Evolutionary conservation across 23 tunicate genomes (phyloP).

Genomic region (Halocynthia roretzi): DNA sequence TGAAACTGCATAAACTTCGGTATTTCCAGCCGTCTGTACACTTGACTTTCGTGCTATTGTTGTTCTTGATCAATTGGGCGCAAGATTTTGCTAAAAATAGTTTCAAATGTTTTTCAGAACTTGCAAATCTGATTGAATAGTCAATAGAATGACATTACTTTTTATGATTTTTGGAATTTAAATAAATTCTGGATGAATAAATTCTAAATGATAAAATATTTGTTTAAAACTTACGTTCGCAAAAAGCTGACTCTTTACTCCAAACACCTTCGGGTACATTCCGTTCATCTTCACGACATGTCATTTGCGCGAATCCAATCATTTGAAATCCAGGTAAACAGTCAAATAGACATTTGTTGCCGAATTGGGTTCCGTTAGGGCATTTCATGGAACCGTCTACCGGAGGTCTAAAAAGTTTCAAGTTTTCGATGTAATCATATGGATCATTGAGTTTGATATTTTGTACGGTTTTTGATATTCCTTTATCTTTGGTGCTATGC

Average conservation of each 20-base stretch:
- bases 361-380: background rate
- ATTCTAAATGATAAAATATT: background rate
- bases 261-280: conserved; percentile 3
- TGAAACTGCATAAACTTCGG: conserved; percentile 7
- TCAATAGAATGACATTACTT: too few relatives aligned
- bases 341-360: background rate
- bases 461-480: too few relatives aligned
- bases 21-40: conserved; percentile 23
- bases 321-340: conserved; percentile 10
- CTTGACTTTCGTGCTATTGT: conserved; percentile 1
- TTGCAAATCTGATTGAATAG: too few relatives aligned
- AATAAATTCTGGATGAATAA: too few relatives aligned
- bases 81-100: conserved; percentile 9
- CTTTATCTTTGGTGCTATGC: too few relatives aligned
- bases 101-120: too few relatives aligned
- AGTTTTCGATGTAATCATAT: too few relatives aligned
- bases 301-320: background rate
- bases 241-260: conserved; percentile 8
- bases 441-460: too few relatives aligned
- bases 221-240: conserved; percentile 17
- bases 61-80: conserved; percentile 5
- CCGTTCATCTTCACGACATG: conserved; percentile 5
- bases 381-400: conserved; percentile 3
- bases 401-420: conserved; percentile 1
- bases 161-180: too few relatives aligned